A percentile compares a stretch with the other conserved stretches of the same genome.
These are phyloP conservation scores for Brachionus calyciflorus DNA, from an alignment of 1,140 invertebrate genomes.

Conservation along the genomic window DNA sequence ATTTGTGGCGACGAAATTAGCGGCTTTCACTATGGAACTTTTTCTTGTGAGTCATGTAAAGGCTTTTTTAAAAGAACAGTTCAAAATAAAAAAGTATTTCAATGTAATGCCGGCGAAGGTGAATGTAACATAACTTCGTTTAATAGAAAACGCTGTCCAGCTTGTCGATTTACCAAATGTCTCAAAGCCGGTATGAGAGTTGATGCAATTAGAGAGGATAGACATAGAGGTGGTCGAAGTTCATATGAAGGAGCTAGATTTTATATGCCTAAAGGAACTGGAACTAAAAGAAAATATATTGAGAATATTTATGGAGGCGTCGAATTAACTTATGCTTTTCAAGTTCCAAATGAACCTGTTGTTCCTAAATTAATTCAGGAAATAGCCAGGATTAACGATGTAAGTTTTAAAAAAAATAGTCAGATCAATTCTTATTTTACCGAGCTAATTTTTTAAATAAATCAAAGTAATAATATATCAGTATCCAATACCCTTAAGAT, in stretches of 20 bases:
- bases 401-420: background rate
- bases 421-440: no score
- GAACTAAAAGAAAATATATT: conserved; percentile 48
- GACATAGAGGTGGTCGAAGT: conserved; percentile 86
- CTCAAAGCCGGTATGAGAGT: conserved; percentile 92
- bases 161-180: conserved; percentile 94
- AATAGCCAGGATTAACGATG: conserved; percentile 44
- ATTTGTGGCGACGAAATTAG: conserved; percentile 87
- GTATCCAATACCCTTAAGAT: no score
- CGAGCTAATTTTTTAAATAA: background rate
- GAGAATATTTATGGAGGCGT: conserved; percentile 46
- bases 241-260: conserved; percentile 69
- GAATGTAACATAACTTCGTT: conserved; percentile 82
- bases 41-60: conserved; percentile 93
- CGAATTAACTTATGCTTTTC: conserved; percentile 46
- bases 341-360: conserved; percentile 47
- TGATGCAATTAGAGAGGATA: conserved; percentile 89
- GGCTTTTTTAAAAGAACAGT: conserved; percentile 97
- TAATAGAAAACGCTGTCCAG: conserved; percentile 91
- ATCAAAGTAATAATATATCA: conserved; percentile 37
- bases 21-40: conserved; percentile 68
- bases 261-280: conserved; percentile 49
- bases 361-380: conserved; percentile 2
- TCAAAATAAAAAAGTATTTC: conserved; percentile 93
- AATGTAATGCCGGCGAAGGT: conserved; percentile 75